These are phyloP conservation scores for Laticauda laticaudata DNA, from an alignment of 2,113 vertebrate species.

Conservation along the genomic window DNA sequence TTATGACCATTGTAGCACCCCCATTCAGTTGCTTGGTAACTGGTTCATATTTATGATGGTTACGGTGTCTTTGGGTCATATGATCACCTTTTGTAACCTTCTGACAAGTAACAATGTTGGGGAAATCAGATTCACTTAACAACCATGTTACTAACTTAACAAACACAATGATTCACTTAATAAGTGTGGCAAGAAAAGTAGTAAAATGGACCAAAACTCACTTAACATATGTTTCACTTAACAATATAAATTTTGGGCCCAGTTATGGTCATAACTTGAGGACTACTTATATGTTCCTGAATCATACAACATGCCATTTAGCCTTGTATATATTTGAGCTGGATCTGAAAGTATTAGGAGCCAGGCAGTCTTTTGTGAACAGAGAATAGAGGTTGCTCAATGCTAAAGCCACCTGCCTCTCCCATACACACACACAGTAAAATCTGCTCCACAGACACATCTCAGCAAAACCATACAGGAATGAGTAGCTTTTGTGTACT, in stretches of 20 bases:
- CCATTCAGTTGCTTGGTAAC: too few relatives aligned
- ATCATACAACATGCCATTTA: slow-evolving; percentile 31
- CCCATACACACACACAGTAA: neutral
- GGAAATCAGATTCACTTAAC: neutral
- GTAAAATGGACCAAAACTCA: neutral
- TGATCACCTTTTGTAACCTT: too few relatives aligned
- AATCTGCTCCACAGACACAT: neutral
- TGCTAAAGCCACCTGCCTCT: neutral
- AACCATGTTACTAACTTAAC: neutral
- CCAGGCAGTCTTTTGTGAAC: slow-evolving; percentile 10
- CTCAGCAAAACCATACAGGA: slow-evolving; percentile 16
- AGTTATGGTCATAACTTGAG: neutral
- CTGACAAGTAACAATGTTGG: too few relatives aligned
- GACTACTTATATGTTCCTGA: neutral
- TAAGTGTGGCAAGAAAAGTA: neutral
- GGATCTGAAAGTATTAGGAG: slow-evolving; percentile 24
- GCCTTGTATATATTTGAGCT: slow-evolving; percentile 20
- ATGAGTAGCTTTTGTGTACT: neutral
- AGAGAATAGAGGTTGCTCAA: slow-evolving; percentile 35
- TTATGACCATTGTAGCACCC: too few relatives aligned
- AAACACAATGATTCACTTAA: neutral
- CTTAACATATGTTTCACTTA: neutral
- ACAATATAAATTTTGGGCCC: neutral
- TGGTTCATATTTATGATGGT: too few relatives aligned
- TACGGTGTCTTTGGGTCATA: too few relatives aligned